Conservation (phyloP, 2,888 invertebrate genomes). For the Rhagophthalmus giganteus region DNA sequence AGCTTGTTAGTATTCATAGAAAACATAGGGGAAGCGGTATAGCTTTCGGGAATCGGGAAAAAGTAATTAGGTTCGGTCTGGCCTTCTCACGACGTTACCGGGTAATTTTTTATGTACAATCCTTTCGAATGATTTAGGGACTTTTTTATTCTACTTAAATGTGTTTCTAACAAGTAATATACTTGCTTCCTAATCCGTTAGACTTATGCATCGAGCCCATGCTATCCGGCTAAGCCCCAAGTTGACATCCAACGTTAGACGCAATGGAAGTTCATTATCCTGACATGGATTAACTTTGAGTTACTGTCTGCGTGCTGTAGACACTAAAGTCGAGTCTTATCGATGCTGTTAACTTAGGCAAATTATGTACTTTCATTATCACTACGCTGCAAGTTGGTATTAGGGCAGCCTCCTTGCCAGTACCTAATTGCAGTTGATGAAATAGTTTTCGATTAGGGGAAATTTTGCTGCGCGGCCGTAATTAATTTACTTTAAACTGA, state of each 20-base stretch:
- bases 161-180: not conserved
- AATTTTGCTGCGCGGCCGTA: not conserved
- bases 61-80: constrained; percentile 17
- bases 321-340: constrained; percentile 22
- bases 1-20: constrained; percentile 30
- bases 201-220: constrained; percentile 15
- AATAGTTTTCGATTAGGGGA: constrained; percentile 8
- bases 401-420: constrained; percentile 7
- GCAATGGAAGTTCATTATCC: constrained; percentile 28
- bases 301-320: constrained; percentile 24
- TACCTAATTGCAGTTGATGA: constrained; percentile 18
- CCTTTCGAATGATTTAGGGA: constrained; percentile 4
- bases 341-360: constrained; percentile 22
- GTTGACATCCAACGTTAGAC: constrained; percentile 24
- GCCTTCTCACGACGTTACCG: not conserved
- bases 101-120: not conserved
- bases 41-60: constrained; percentile 14
- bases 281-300: constrained; percentile 27
- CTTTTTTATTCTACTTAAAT: constrained; percentile 1
- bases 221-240: constrained; percentile 7
- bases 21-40: constrained; percentile 21
- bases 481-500: constrained; percentile 10
- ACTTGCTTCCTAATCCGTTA: constrained; percentile 12
- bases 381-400: constrained; percentile 12
- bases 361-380: constrained; percentile 28